Evolutionary conservation across 2,113 vertebrate genomes (phyloP).

Genomic region (Chionis minor): DNA sequence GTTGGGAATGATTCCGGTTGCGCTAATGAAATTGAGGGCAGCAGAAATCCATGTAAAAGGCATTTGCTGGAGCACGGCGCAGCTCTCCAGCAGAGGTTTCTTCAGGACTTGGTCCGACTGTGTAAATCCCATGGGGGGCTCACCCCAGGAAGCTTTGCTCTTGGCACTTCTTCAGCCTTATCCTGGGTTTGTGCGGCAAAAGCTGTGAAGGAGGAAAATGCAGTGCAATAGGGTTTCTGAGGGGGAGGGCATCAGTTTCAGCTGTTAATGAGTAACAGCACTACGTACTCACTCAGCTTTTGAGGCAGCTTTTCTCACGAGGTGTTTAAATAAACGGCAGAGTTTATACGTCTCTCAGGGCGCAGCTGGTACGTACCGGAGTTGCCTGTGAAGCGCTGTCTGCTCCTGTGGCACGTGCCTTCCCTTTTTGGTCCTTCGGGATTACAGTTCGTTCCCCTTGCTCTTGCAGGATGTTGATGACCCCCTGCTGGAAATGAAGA

Average conservation of each 20-base stretch:
- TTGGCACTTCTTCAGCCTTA: no score
- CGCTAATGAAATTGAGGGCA: no score
- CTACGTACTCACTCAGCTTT: background rate
- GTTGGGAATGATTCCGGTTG: fast-evolving
- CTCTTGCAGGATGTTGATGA: conserved; percentile 90
- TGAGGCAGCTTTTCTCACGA: background rate
- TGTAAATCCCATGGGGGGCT: fast-evolving
- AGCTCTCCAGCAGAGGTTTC: background rate
- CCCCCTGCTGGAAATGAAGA: conserved; percentile 97
- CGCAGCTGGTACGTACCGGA: no score
- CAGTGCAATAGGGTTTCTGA: background rate
- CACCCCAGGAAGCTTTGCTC: background rate
- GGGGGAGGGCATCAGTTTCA: background rate
- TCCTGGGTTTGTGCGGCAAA: background rate
- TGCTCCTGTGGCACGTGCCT: background rate
- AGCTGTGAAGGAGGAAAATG: background rate
- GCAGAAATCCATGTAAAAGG: background rate
- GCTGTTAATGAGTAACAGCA: background rate
- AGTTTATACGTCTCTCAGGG: background rate
- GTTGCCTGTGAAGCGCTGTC: fast-evolving
- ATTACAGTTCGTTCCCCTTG: background rate
- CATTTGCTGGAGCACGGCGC: fast-evolving
- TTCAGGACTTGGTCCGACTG: no score
- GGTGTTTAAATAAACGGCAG: fast-evolving
- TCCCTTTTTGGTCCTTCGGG: background rate